Evolutionary conservation across 2,888 invertebrate genomes (phyloP), one percentile per base, ranked within the genome.

Genomic region (Atherix ibis): DNA sequence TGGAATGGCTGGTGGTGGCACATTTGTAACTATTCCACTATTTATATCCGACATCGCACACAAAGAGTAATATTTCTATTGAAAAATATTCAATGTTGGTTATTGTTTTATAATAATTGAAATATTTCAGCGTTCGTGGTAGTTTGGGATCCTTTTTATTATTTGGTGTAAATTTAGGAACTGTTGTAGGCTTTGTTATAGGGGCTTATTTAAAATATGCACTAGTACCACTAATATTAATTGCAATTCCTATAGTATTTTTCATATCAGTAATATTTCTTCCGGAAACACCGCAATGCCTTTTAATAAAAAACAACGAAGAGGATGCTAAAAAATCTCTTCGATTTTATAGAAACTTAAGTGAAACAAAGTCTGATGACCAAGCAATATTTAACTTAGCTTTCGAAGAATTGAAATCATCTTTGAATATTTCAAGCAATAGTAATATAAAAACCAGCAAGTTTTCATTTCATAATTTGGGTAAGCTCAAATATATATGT

Each of bases 21-120:
- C 50, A 18, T 54, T 47, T 19, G 41, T 54, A 5, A 48, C 50
- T 1, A 34, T 58, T 22, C 58, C 61, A 16, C 47, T 59, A 12
- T 61, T 49, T 29, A 49, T 60, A 9, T 48, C 56, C 2, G 60
- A 61, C 48, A 61, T 61, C 16, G 46, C 59, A 0, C 53, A 57
- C 39, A 48, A 48, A 17, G 48, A 45, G 59, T 58, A 40, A 49
- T 52, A 46, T 12, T 16, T 15, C 3, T 0, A 27, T 18, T 17
- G 8, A 27, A 17, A n/a, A 26, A 26, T 26, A 16, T 27, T 16
- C 17, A 27, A 32, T n/a, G 9, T n/a, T n/a, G n/a, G n/a, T n/a
- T n/a, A n/a, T n/a, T n/a, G n/a, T n/a, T n/a, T 32, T 9, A 6
- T 31, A 27, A 31, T 30, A 17, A 15, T 12, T 9, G 6, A 15